Percentiles rank a stretch among this genome's conserved stretches.
Conservation (phyloP, 1,140 invertebrate species). For the Ladona fulva region DNA sequence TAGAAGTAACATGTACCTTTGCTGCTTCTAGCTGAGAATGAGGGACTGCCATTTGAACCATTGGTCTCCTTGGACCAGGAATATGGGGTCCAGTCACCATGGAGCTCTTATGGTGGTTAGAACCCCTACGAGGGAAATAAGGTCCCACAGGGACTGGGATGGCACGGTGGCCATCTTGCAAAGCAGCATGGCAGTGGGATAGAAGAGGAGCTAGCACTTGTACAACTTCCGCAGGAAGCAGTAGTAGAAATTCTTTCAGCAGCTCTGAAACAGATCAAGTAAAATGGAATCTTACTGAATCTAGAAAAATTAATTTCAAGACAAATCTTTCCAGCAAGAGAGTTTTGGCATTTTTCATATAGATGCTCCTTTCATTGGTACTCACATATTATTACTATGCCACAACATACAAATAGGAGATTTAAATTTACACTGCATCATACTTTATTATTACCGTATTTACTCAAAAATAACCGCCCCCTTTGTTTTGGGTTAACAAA, state of each 20-base stretch:
- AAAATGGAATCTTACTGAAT: conserved; percentile 12
- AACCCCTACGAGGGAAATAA: conserved; percentile 55
- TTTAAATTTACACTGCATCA: background rate
- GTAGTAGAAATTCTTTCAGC: conserved; percentile 72
- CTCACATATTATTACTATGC: too few relatives aligned
- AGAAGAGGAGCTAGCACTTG: conserved; percentile 73
- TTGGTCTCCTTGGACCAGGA: conserved; percentile 60
- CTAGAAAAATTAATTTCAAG: conserved; percentile 12
- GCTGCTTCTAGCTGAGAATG: conserved; percentile 60
- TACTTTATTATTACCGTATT: background rate
- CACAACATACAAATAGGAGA: too few relatives aligned
- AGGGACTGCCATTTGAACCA: conserved; percentile 81
- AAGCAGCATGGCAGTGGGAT: conserved; percentile 71
- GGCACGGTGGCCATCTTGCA: conserved; percentile 65
- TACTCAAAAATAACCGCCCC: too few relatives aligned
- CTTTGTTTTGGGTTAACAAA: too few relatives aligned
- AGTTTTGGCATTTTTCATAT: too few relatives aligned
- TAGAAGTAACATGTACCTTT: conserved; percentile 40
- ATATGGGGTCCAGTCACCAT: conserved; percentile 29
- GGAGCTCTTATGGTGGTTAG: conserved; percentile 39
- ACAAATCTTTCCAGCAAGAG: too few relatives aligned
- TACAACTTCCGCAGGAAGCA: conserved; percentile 71
- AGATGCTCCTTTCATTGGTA: too few relatives aligned
- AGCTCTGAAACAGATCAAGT: conserved; percentile 49
- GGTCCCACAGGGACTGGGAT: conserved; percentile 53